Base-by-base conservation (phyloP, 2,113 vertebrate species). In the Apodemus sylvaticus region DNA sequence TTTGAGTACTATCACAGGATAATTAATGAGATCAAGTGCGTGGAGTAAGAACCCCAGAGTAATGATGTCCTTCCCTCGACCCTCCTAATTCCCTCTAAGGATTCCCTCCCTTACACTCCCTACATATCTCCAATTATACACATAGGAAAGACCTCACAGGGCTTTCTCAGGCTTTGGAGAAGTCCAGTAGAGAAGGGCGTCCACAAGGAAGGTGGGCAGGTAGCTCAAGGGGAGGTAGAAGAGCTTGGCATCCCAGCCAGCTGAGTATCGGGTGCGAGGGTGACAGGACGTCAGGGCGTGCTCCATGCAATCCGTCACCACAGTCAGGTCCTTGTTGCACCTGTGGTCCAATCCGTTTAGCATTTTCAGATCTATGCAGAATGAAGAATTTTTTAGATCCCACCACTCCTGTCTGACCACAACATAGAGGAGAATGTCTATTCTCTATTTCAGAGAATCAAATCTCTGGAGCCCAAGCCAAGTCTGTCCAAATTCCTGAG, bases 141-240 rank as follows among this genome's bases (percentile, higher is more conserved):
- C 60, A 31, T 0, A 2, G 1, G 0, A 4, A 10, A 71, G n/a
- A 5, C 20, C n/a, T 97, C 81, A 93, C 1, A 90, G n/a, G 53
- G 71, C 10, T 12, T 71, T 58, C 8, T 10, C 79, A 0, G 92
- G 94, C 12, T 16, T 73, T 17, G 26, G 0, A 4, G 2, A 45
- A 0, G 0, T 0, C 94, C 77, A 74, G 42, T 3, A 4, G 1
- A 89, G 0, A 0, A 96, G 0, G 8, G n/a, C 6, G 16, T 97
- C 95, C 3, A 17, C 53, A 7, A 95, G 76, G 6, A 3, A 66
- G 11, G 76, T 91, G 20, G 95, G 94, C 16, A 98, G 91, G 76
- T 99, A 99, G 64, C 98, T 99, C 74, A 99, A 62, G 68, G 99
- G 99, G 31, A 99, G 98, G 98, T 98, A 99, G n/a, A 99, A 62